These are phyloP conservation scores for Datnioides undecimradiatus DNA, from an alignment of 2,113 vertebrate species.

Conservation along the genomic window DNA sequence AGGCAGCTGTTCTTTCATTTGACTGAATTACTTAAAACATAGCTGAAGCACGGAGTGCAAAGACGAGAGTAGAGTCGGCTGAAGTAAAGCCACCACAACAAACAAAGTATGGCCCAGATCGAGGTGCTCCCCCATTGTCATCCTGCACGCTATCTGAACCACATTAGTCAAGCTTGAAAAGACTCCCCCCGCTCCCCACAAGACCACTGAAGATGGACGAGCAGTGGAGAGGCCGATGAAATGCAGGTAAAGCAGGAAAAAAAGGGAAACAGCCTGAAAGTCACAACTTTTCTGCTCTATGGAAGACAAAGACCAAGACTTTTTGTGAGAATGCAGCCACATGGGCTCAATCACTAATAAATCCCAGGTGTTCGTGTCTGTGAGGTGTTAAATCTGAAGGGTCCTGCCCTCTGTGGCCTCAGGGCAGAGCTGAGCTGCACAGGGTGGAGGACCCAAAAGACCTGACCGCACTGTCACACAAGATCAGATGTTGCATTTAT, in stretches of 20 bases:
- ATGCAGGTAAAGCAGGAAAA: constrained; percentile 64
- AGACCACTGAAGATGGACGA: constrained; percentile 70
- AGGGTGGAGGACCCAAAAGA: constrained; percentile 58
- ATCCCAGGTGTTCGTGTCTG: constrained; percentile 77
- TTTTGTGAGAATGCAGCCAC: constrained; percentile 54
- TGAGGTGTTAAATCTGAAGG: constrained; percentile 77
- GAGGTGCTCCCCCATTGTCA: constrained; percentile 71
- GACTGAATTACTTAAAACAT: constrained; percentile 49
- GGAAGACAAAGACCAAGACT: constrained; percentile 53
- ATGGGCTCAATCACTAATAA: constrained; percentile 72
- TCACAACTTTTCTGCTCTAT: constrained; percentile 42
- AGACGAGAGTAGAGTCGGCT: constrained; percentile 35
- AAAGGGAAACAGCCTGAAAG: constrained; percentile 45
- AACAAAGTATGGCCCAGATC: constrained; percentile 69
- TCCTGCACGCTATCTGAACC: constrained; percentile 74
- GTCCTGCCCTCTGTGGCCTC: constrained; percentile 67
- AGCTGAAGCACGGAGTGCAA: constrained; percentile 37
- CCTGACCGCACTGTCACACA: constrained; percentile 57
- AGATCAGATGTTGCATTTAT: constrained; percentile 68
- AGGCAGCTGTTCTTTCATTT: constrained; percentile 72
- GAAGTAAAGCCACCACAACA: constrained; percentile 65
- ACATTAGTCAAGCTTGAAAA: constrained; percentile 77
- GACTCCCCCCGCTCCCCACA: constrained; percentile 46
- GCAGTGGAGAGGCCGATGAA: constrained; percentile 65
- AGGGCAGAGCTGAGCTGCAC: constrained; percentile 59